Conservation (phyloP, 1,140 invertebrate species). For the Archegozetes longisetosus region DNA sequence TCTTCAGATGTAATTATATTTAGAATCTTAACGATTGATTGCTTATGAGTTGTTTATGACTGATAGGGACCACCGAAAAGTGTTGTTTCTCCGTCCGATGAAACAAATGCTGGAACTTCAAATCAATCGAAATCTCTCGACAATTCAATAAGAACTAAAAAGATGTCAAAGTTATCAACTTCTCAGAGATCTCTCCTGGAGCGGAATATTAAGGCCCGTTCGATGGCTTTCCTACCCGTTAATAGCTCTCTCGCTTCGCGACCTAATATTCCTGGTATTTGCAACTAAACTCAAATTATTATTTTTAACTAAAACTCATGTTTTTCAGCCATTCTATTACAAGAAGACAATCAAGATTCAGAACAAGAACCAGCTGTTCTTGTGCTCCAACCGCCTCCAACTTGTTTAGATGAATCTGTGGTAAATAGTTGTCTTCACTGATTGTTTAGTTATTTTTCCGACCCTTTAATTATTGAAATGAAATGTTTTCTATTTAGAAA, state of each 20-base stretch:
- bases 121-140: neutral
- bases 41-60: neutral
- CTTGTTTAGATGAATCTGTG: neutral
- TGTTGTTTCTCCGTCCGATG: neutral
- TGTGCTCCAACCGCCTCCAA: constrained; percentile 1
- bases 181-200: neutral
- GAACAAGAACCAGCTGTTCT: neutral
- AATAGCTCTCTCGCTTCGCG: neutral
- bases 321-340: neutral
- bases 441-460: neutral
- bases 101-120: neutral
- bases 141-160: neutral
- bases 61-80: neutral
- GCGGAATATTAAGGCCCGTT: constrained; percentile 15
- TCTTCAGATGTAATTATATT: neutral
- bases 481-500: constrained; percentile 26
- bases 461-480: neutral
- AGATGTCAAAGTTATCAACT: neutral
- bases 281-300: neutral
- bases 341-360: neutral
- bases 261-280: neutral
- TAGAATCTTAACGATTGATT: neutral
- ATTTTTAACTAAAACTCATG: neutral
- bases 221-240: constrained; percentile 13
- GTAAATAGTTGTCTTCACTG: neutral